Evolutionary conservation across 1,140 invertebrate genomes (phyloP).

Genomic region (Drosophila miranda): DNA sequence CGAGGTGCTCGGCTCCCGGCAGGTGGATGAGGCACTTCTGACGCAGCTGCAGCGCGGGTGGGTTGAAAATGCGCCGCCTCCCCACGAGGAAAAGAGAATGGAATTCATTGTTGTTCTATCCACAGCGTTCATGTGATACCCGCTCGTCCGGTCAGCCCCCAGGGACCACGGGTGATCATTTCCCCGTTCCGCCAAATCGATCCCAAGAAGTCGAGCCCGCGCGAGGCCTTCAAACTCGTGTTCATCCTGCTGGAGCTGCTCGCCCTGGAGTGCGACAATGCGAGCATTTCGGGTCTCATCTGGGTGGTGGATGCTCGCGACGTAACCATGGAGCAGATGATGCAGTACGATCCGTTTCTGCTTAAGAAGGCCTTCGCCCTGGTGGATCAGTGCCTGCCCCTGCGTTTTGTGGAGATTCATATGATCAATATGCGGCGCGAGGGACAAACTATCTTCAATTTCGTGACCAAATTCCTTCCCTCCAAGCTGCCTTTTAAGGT

Average conservation of each 20-base stretch:
- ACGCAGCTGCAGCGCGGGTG: constrained; percentile 83
- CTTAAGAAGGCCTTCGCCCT: constrained; percentile 62
- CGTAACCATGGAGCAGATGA: constrained; percentile 70
- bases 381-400: constrained; percentile 65
- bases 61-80: not conserved
- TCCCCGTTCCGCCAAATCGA: constrained; percentile 69
- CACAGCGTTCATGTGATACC: constrained; percentile 69
- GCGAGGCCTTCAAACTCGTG: constrained; percentile 69
- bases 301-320: constrained; percentile 66
- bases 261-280: constrained; percentile 67
- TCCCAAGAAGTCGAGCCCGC: constrained; percentile 62
- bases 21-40: constrained; percentile 67
- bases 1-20: constrained; percentile 83
- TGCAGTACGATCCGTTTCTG: constrained; percentile 68
- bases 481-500: constrained; percentile 83
- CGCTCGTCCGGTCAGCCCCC: constrained; percentile 35
- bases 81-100: not conserved
- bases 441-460: constrained; percentile 83
- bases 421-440: constrained; percentile 81
- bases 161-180: constrained; percentile 63
- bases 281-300: constrained; percentile 49
- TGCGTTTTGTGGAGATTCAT: constrained; percentile 66
- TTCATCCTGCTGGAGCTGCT: constrained; percentile 72
- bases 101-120: constrained; percentile 50
- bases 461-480: constrained; percentile 83